A percentile compares a stretch with the other conserved stretches of the same genome.
phyloP scores from a whole-genome alignment of 2,113 vertebrate species.

The Thinocorus orbignyianus region DNA sequence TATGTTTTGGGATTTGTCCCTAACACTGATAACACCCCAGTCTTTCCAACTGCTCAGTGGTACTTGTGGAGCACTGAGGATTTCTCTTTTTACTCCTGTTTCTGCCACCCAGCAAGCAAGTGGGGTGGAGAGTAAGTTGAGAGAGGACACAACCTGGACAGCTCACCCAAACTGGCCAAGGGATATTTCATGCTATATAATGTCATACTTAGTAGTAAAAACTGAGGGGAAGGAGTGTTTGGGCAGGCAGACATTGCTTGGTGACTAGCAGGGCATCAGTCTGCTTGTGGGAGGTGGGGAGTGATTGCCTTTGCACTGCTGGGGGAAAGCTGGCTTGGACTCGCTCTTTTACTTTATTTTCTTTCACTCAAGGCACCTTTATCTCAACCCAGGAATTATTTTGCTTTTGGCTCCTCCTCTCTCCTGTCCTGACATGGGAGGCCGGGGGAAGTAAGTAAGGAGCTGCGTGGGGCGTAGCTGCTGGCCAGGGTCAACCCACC shows the following conservation, averaged over 20 bases:
- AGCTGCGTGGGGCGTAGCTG: not conserved
- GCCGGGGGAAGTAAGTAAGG: not conserved
- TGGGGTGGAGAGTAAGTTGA: accelerated
- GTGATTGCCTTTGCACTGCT: not conserved
- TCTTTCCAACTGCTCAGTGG: not conserved
- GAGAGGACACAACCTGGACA: not conserved
- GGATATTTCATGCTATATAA: not conserved
- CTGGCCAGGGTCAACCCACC: not conserved
- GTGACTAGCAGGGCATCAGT: not conserved
- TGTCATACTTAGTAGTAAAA: not conserved
- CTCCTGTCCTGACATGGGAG: not conserved
- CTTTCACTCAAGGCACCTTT: not conserved
- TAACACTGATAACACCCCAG: accelerated
- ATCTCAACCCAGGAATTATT: not conserved
- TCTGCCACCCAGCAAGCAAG: not conserved
- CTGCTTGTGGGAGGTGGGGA: not conserved
- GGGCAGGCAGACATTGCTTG: not conserved
- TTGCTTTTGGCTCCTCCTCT: not conserved
- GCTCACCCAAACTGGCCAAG: not conserved
- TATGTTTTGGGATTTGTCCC: not conserved
- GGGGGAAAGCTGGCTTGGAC: not conserved
- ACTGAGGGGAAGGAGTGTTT: not conserved
- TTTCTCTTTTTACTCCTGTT: not conserved
- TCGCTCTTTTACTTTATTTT: not conserved
- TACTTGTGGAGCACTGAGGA: not conserved